Evolutionary conservation across 2,113 vertebrate genomes (phyloP).

Genomic region (Chamaea fasciata): DNA sequence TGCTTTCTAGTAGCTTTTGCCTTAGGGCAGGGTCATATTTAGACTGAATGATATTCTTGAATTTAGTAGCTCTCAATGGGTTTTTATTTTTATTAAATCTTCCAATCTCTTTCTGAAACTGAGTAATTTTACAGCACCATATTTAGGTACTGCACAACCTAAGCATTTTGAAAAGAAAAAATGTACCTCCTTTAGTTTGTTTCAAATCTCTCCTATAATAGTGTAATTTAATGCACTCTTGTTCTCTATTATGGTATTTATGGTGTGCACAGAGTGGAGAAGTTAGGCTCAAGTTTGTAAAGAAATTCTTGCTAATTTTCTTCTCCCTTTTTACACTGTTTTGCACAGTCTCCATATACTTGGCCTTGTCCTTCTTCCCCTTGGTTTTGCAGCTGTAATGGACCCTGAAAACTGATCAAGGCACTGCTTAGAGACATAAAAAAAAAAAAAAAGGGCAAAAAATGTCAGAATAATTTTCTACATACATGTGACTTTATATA

Average conservation of each 20-base stretch:
- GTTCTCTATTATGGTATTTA: neutral
- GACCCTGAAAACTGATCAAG: neutral
- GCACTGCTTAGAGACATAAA: neutral
- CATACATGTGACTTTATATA: neutral
- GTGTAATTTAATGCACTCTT: neutral
- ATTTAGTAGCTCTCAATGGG: neutral
- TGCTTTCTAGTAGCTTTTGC: neutral
- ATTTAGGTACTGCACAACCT: neutral
- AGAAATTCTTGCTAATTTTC: neutral
- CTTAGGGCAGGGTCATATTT: neutral
- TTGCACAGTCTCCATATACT: neutral
- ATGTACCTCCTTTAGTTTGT: neutral
- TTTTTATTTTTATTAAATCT: neutral
- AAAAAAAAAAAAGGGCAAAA: neutral
- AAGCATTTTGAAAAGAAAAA: neutral
- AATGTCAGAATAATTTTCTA: neutral
- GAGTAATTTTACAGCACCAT: neutral
- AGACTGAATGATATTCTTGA: neutral
- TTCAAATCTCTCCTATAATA: neutral
- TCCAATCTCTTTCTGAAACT: neutral
- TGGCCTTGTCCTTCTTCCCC: neutral
- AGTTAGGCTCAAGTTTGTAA: neutral
- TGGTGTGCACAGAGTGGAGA: neutral
- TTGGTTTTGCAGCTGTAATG: neutral
- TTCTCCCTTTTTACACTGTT: neutral